These are phyloP conservation scores for Mythimna loreyi DNA, from an alignment of 2,888 invertebrate genomes.

Conservation along the genomic window DNA sequence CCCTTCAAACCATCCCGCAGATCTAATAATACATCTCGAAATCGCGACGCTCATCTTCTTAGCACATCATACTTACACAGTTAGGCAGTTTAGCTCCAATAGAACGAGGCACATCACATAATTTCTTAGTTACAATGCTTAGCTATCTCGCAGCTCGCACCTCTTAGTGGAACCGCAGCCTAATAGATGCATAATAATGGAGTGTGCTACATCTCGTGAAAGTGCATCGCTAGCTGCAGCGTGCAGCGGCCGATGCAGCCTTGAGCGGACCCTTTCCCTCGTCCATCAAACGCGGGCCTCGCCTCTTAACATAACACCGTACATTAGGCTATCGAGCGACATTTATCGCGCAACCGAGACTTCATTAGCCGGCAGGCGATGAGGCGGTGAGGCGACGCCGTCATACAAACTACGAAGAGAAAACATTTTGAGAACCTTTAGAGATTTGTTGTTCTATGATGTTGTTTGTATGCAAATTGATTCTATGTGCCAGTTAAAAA, in stretches of 20 bases:
- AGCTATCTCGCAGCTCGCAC: not conserved
- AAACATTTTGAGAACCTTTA: slow-evolving; percentile 1
- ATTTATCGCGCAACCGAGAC: slow-evolving; percentile 80
- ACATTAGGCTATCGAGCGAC: slow-evolving; percentile 85
- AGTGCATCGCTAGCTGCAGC: slow-evolving; percentile 81
- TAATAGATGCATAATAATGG: slow-evolving; percentile 85
- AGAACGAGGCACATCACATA: not conserved
- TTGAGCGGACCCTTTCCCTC: slow-evolving; percentile 89
- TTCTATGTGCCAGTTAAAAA: not conserved
- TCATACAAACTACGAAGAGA: slow-evolving; percentile 25
- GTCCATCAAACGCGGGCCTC: slow-evolving; percentile 84
- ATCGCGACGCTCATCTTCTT: not conserved
- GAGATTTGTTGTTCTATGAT: not conserved
- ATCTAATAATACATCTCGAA: not conserved
- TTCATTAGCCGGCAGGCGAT: slow-evolving; percentile 49
- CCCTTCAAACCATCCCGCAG: not conserved
- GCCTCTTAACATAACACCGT: slow-evolving; percentile 83
- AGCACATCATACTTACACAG: not conserved
- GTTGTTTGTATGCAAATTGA: slow-evolving; percentile 23
- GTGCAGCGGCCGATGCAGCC: slow-evolving; percentile 74
- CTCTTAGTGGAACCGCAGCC: not conserved
- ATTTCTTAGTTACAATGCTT: not conserved
- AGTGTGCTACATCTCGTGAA: slow-evolving; percentile 87
- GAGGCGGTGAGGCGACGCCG: slow-evolving; percentile 25
- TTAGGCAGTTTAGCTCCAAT: not conserved